A percentile compares a stretch with the other conserved stretches of the same genome.
Conservation (phyloP, 2,888 invertebrate species). For the Sphinx pinastri region DNA sequence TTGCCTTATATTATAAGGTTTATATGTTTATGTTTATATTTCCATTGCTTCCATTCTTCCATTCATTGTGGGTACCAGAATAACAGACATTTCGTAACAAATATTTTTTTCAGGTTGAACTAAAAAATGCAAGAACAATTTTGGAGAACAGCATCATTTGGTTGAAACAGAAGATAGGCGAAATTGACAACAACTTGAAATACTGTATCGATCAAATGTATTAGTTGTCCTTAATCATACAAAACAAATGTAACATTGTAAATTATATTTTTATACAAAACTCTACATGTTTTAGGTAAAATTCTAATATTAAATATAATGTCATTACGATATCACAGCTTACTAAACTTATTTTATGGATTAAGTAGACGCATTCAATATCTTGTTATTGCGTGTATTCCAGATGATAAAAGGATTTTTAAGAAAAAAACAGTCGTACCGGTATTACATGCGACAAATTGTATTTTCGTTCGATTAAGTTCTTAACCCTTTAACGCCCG, state of each 20-base stretch:
- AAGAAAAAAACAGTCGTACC: not conserved
- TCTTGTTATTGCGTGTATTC: not conserved
- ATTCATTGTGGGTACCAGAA: too few species aligned
- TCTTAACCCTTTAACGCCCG: too few species aligned
- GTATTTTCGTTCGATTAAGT: not conserved
- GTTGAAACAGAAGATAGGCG: conserved; percentile 59
- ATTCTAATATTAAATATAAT: conserved; percentile 33
- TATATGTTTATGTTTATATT: too few species aligned
- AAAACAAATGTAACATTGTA: conserved; percentile 30
- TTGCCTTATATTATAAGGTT: too few species aligned
- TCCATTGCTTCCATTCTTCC: too few species aligned
- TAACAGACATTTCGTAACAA: not conserved
- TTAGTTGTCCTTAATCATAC: conserved; percentile 30
- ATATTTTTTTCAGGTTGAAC: conserved; percentile 51
- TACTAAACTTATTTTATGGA: conserved; percentile 36
- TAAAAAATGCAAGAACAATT: conserved; percentile 51
- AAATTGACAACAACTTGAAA: conserved; percentile 66
- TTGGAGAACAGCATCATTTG: conserved; percentile 66
- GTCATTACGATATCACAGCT: conserved; percentile 43
- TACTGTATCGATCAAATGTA: conserved; percentile 71
- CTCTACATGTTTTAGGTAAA: conserved; percentile 37
- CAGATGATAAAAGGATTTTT: not conserved
- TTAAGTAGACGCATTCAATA: conserved; percentile 35
- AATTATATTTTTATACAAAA: conserved; percentile 39
- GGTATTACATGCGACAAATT: not conserved